Evolutionary conservation across 2,888 invertebrate species (phyloP), one percentile per base, ranked within the genome.

Genomic region (Sinotaia quadrata): DNA sequence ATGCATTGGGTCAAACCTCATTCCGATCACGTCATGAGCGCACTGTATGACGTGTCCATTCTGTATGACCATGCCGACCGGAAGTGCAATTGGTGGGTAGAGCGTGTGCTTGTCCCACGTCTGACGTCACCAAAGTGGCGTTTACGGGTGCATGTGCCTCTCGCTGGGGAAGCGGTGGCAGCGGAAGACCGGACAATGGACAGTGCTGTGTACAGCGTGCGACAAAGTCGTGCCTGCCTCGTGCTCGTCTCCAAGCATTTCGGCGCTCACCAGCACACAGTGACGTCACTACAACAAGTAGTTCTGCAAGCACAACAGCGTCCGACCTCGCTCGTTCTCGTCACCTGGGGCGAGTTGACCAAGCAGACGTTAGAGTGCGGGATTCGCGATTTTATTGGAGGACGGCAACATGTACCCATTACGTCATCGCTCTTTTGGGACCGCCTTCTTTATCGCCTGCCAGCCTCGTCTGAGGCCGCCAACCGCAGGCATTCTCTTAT

Each of bases 331-430:
- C 37, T 70, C 12, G 61, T 70, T 33, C 34, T 70, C 33, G 54
- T 70, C 51, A 67, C 57, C 41, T 70, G 70, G 70, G 70, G 70
- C 18, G 66, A 70, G 49, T 49, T 70, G 36, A 70, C 70, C 49
- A 58, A 52, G 59, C 66, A 61, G 31, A 56, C 61, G 12, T 56
- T 70, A 47, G 66, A 66, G 51, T 54, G 56, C 33, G 70, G 61
- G 4, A 29, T 66, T 21, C 31, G 66, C 7, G 34, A 37, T 15
- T 56, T 60, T 33, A n/a, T 70, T 33, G 56, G 52, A 31, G 12
- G 27, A 33, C 8, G 51, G 1, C 57, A 59, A 18, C 54, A 61
- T 51, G 37, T 70, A 8, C 66, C 66, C 8, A 52, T 70, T 51
- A 66, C 66, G 24, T n/a, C 56, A 31, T 61, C 47, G 18, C 57